These are phyloP conservation scores for Artibeus jamaicensis DNA, from an alignment of 2,797 vertebrate genomes.

Conservation along the genomic window DNA sequence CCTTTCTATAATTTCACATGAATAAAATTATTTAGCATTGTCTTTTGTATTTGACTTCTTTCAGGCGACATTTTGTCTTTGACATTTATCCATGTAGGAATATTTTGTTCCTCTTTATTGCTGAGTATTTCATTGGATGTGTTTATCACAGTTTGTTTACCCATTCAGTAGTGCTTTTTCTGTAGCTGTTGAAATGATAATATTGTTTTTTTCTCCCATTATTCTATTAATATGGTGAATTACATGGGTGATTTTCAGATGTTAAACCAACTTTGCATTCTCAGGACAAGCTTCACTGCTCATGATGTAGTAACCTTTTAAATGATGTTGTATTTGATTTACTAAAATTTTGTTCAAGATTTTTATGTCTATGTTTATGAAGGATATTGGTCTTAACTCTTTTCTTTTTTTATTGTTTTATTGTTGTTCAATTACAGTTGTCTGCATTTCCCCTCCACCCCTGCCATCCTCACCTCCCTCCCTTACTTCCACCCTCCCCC, in stretches of 20 bases:
- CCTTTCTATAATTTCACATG: background rate
- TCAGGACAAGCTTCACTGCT: background rate
- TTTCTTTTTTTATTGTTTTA: too few relatives aligned
- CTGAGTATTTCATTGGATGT: background rate
- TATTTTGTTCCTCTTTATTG: background rate
- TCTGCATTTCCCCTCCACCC: too few relatives aligned
- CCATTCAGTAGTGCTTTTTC: background rate
- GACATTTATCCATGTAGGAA: background rate
- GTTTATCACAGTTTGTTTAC: background rate
- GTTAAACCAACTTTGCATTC: constrained; percentile 27
- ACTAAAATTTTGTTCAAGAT: background rate
- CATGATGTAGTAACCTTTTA: background rate
- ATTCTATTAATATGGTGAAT: background rate
- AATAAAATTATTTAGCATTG: background rate
- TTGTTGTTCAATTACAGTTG: too few relatives aligned
- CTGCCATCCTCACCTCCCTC: too few relatives aligned
- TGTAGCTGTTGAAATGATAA: background rate
- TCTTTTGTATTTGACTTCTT: background rate
- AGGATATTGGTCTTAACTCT: background rate
- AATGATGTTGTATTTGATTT: background rate
- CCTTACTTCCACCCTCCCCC: too few relatives aligned
- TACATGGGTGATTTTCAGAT: background rate
- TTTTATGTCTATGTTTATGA: background rate
- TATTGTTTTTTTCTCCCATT: background rate
- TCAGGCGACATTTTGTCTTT: background rate